These are phyloP conservation scores for Aporophyla nigra DNA, from an alignment of 2,888 invertebrate genomes.

Conservation along the genomic window DNA sequence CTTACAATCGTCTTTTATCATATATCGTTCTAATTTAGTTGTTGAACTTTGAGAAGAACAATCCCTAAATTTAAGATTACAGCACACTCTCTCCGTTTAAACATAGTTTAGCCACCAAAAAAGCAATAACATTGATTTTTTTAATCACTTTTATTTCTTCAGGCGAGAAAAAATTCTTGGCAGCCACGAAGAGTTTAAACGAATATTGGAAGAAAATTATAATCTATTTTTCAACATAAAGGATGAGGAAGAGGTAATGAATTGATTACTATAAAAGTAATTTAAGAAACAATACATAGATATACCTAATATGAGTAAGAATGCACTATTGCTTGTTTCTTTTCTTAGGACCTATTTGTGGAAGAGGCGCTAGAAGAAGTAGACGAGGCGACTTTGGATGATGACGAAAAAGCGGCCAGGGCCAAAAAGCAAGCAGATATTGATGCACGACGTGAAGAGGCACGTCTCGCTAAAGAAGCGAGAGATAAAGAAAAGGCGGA, in stretches of 20 bases:
- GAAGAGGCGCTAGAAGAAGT: conserved; percentile 84
- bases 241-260: conserved; percentile 84
- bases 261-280: neutral
- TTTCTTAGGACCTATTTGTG: conserved; percentile 75
- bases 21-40: neutral
- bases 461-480: conserved; percentile 77
- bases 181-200: conserved; percentile 91
- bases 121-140: neutral
- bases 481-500: conserved; percentile 77
- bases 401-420: conserved; percentile 83
- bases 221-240: conserved; percentile 93
- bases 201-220: conserved; percentile 92
- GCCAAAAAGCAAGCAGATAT: conserved; percentile 76
- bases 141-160: conserved; percentile 55
- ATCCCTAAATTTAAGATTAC: neutral
- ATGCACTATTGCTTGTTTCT: conserved; percentile 2
- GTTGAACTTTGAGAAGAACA: neutral
- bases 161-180: conserved; percentile 84
- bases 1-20: neutral
- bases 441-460: conserved; percentile 75
- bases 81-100: neutral
- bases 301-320: neutral
- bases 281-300: no score
- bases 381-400: conserved; percentile 83
- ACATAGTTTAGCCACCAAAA: neutral